Evolutionary conservation across 2,113 vertebrate genomes (phyloP).

Genomic region (Eretmochelys imbricata): DNA sequence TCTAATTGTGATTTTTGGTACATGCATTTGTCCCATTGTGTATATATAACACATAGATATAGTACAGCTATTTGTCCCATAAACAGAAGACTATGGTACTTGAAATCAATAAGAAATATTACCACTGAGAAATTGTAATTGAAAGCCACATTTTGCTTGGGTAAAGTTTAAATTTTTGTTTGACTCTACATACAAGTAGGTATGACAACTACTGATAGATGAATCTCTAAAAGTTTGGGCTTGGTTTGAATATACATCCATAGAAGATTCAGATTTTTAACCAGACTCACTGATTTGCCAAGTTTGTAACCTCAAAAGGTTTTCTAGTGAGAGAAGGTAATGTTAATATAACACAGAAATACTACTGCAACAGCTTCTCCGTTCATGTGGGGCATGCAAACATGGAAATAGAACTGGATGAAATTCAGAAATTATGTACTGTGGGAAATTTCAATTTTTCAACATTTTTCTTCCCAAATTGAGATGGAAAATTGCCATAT

Average conservation of each 20-base stretch:
- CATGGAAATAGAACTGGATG: background rate
- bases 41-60: too few species aligned
- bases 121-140: background rate
- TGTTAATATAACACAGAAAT: background rate
- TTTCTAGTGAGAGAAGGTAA: background rate
- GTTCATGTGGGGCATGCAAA: background rate
- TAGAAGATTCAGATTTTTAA: background rate
- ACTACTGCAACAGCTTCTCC: background rate
- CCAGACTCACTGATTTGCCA: background rate
- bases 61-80: too few species aligned
- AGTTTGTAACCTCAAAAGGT: background rate
- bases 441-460: too few species aligned
- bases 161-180: background rate
- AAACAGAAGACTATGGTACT: too few species aligned
- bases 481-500: too few species aligned
- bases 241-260: background rate
- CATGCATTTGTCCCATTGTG: background rate
- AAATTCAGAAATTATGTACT: too few species aligned
- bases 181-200: background rate
- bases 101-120: too few species aligned
- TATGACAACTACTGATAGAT: background rate
- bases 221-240: background rate
- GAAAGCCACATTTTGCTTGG: background rate
- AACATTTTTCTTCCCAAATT: too few species aligned
- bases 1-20: background rate